Conservation (phyloP, 2,797 vertebrate species). For the Pteronotus mesoamericanus region DNA sequence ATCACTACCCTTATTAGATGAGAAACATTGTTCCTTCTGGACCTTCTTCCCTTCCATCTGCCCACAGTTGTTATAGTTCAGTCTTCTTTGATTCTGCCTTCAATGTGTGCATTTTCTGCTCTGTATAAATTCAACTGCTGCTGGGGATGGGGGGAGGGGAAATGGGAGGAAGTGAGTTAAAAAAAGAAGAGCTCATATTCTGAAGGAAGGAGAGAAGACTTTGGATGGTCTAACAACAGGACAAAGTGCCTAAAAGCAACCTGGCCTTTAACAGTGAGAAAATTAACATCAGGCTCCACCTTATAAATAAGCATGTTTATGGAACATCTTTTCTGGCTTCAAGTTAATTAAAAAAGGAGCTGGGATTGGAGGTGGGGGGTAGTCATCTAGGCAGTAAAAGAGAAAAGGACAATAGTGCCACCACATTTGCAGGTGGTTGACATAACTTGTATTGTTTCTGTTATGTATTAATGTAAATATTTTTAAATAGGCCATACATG, state of each 20-base stretch:
- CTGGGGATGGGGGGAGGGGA: too few species aligned
- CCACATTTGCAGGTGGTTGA: not conserved
- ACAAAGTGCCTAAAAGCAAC: not conserved
- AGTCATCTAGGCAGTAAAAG: not conserved
- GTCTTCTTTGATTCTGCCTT: not conserved
- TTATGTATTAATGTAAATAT: not conserved
- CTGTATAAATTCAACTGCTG: not conserved
- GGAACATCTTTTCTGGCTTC: not conserved
- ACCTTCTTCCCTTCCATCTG: not conserved
- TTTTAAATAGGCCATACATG: not conserved
- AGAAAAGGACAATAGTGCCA: not conserved
- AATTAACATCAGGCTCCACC: not conserved
- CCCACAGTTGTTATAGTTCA: not conserved
- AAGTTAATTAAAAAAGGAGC: not conserved
- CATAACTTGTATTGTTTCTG: not conserved
- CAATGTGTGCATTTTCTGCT: not conserved
- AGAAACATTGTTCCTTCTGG: not conserved
- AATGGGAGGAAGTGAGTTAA: not conserved
- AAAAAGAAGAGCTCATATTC: not conserved
- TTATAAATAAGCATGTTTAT: not conserved
- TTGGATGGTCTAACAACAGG: not conserved
- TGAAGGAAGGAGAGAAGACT: not conserved
- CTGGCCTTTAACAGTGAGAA: not conserved
- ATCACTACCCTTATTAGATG: not conserved
- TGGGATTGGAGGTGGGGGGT: not conserved